Percentiles rank a stretch among this genome's conserved stretches.
phyloP scores from a whole-genome alignment of 1,140 invertebrate genomes.

The Nasonia giraulti region DNA sequence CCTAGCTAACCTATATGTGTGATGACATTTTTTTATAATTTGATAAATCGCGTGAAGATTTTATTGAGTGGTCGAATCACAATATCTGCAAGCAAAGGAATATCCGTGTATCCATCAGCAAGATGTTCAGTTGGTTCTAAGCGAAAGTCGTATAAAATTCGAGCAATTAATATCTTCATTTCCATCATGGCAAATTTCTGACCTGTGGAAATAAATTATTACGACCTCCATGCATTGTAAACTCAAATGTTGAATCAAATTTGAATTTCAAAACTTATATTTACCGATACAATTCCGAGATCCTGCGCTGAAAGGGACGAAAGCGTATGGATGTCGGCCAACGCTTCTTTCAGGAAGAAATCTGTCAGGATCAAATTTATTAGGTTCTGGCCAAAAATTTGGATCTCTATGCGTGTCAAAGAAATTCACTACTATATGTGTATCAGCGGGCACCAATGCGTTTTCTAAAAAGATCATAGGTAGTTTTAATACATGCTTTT shows the following conservation, averaged over 20 bases:
- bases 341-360: slow-evolving; percentile 77
- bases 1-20: too few species aligned
- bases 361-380: slow-evolving; percentile 83
- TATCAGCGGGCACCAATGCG: slow-evolving; percentile 40
- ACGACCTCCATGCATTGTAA: neutral
- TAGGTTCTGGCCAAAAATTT: slow-evolving; percentile 81
- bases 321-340: slow-evolving; percentile 72
- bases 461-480: slow-evolving; percentile 25
- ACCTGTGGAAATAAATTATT: slow-evolving; percentile 47
- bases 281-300: slow-evolving; percentile 83
- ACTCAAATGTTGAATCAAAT: neutral
- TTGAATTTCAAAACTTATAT: too few species aligned
- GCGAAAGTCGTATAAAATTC: slow-evolving; percentile 54
- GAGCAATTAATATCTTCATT: slow-evolving; percentile 50
- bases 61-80: too few species aligned
- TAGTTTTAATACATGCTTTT: too few species aligned
- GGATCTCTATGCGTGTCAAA: slow-evolving; percentile 80
- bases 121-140: slow-evolving; percentile 52
- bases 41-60: too few species aligned
- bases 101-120: neutral
- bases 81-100: too few species aligned
- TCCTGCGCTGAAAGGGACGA: slow-evolving; percentile 83
- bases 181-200: slow-evolving; percentile 61
- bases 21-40: too few species aligned
- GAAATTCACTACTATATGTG: slow-evolving; percentile 72